These are phyloP conservation scores for Amniataba percoides DNA, from an alignment of 2,797 vertebrate species.

Conservation along the genomic window DNA sequence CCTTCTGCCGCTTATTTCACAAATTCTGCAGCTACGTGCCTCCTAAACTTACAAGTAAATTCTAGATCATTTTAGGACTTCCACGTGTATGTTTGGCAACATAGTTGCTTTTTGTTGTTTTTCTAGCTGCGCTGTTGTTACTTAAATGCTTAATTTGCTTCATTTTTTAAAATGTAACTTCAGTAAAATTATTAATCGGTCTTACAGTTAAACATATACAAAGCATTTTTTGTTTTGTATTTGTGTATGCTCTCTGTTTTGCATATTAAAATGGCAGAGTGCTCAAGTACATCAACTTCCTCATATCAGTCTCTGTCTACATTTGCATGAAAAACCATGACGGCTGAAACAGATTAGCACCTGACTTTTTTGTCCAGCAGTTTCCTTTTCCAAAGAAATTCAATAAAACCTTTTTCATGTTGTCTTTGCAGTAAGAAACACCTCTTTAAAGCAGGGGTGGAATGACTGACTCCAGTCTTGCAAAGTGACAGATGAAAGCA, in stretches of 20 bases:
- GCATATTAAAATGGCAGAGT: not conserved
- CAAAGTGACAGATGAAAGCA: not conserved
- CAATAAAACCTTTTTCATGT: not conserved
- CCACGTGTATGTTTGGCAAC: not conserved
- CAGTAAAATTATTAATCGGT: no score
- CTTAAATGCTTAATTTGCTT: no score
- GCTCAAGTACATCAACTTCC: slow-evolving; percentile 12
- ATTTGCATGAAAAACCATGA: not conserved
- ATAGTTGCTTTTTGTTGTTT: not conserved
- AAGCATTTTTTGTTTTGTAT: not conserved
- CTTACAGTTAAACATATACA: not conserved
- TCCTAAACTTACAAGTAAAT: not conserved
- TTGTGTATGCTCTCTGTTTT: not conserved
- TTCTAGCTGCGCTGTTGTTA: not conserved
- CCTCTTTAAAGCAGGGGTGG: not conserved
- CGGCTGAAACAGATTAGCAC: not conserved
- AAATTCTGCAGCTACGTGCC: not conserved
- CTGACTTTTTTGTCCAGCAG: not conserved
- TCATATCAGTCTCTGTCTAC: not conserved
- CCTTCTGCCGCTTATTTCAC: not conserved
- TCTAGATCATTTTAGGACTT: not conserved
- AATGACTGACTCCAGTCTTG: not conserved
- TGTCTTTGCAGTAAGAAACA: not conserved
- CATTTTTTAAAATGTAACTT: no score
- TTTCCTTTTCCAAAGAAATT: not conserved